Evolutionary conservation across 1,140 invertebrate species (phyloP).

Genomic region (Paralvinella palmiformis): DNA sequence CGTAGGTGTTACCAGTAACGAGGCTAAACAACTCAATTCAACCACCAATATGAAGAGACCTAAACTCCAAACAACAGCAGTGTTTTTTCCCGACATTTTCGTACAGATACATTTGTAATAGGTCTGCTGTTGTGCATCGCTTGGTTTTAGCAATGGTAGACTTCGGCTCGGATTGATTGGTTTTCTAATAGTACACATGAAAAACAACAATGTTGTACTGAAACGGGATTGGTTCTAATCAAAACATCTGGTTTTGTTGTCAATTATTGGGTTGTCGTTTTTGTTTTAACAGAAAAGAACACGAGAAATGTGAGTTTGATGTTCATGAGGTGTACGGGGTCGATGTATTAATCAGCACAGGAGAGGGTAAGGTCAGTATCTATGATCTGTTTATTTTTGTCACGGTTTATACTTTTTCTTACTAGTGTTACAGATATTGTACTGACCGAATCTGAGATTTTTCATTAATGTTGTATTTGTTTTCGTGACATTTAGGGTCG

Average conservation of each 20-base stretch:
- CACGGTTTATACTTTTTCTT: background rate
- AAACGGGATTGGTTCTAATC: too few relatives aligned
- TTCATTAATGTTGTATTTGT: background rate
- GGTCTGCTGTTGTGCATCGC: too few relatives aligned
- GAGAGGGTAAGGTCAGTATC: conserved; percentile 66
- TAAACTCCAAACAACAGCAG: too few relatives aligned
- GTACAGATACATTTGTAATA: too few relatives aligned
- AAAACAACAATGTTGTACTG: too few relatives aligned
- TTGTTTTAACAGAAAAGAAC: conserved; percentile 73
- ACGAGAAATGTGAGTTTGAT: conserved; percentile 95
- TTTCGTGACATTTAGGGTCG: conserved; percentile 48
- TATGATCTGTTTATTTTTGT: background rate
- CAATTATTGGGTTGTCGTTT: conserved; percentile 12
- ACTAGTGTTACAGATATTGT: background rate
- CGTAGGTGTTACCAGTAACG: too few relatives aligned
- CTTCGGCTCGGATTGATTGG: too few relatives aligned
- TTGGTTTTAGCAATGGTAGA: too few relatives aligned
- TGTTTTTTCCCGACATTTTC: too few relatives aligned
- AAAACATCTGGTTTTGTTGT: background rate
- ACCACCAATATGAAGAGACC: too few relatives aligned
- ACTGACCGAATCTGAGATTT: background rate
- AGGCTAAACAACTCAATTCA: too few relatives aligned
- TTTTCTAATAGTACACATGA: too few relatives aligned
- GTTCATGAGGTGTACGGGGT: conserved; percentile 97
- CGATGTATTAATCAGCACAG: conserved; percentile 92